phyloP scores from a whole-genome alignment of 2,888 invertebrate species.

The Hyposoter dolosus region DNA sequence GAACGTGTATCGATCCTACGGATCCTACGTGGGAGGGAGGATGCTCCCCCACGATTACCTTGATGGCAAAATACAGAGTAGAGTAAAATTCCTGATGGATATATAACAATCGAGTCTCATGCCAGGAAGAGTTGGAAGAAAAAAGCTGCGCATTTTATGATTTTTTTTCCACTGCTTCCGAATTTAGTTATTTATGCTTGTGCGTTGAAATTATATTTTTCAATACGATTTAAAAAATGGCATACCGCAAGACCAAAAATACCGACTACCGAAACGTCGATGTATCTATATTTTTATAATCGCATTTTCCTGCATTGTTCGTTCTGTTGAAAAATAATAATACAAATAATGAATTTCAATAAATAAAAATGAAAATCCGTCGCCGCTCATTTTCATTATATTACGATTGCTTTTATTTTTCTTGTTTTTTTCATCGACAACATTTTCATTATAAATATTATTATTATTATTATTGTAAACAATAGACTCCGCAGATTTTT shows the following conservation, averaged over 20 bases:
- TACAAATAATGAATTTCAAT: too few relatives aligned
- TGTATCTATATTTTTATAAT: neutral
- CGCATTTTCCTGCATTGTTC: too few relatives aligned
- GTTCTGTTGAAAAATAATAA: too few relatives aligned
- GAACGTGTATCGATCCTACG: conserved; percentile 26
- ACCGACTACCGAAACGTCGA: neutral
- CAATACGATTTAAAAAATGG: neutral
- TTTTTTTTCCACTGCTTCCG: neutral
- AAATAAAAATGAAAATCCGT: too few relatives aligned
- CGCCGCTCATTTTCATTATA: too few relatives aligned
- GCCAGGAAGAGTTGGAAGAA: neutral
- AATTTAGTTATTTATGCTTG: neutral
- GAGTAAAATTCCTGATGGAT: conserved; percentile 42
- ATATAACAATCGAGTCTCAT: conserved; percentile 8
- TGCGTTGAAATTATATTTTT: neutral
- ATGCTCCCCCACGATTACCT: conserved; percentile 19
- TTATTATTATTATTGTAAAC: too few relatives aligned
- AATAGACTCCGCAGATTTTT: too few relatives aligned
- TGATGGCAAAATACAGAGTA: conserved; percentile 25
- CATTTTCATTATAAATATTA: too few relatives aligned
- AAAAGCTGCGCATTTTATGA: neutral
- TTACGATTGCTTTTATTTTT: too few relatives aligned
- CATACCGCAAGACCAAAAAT: neutral
- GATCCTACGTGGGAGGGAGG: too few relatives aligned
- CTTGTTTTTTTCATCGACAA: too few relatives aligned